Conservation (phyloP, 2,113 vertebrate genomes). For the Rhipidura dahli region DNA sequence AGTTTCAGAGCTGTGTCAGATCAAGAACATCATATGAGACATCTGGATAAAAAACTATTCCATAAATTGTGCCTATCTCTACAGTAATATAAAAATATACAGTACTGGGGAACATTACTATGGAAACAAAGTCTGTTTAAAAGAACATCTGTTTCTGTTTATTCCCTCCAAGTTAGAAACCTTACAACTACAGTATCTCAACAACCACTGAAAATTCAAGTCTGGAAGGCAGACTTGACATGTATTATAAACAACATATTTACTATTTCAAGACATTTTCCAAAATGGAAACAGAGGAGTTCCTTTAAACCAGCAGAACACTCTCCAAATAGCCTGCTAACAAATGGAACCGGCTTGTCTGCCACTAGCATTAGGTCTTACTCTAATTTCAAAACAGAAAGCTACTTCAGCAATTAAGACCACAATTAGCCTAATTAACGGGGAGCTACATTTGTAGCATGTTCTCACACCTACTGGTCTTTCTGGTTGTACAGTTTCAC, state of each 20-base stretch:
- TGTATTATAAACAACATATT: not conserved
- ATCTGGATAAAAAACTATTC: not conserved
- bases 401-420: not conserved
- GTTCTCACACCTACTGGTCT: not conserved
- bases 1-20: not conserved
- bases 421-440: not conserved
- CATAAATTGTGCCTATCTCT: not conserved
- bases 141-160: conserved; percentile 35
- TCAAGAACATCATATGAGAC: not conserved
- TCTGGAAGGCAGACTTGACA: not conserved
- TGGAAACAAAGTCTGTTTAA: conserved; percentile 32
- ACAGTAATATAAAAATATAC: conserved; percentile 3
- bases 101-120: conserved; percentile 5
- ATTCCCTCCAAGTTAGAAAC: not conserved
- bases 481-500: not conserved
- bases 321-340: not conserved
- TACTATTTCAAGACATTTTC: not conserved
- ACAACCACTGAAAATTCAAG: not conserved
- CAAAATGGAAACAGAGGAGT: not conserved
- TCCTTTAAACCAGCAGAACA: not conserved
- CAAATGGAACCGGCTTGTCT: not conserved
- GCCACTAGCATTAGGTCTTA: not conserved
- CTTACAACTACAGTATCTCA: not conserved
- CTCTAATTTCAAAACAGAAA: not conserved
- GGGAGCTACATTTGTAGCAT: not conserved